These are phyloP conservation scores for Lampropteryx suffumata DNA, from an alignment of 2,888 invertebrate genomes.

Conservation along the genomic window DNA sequence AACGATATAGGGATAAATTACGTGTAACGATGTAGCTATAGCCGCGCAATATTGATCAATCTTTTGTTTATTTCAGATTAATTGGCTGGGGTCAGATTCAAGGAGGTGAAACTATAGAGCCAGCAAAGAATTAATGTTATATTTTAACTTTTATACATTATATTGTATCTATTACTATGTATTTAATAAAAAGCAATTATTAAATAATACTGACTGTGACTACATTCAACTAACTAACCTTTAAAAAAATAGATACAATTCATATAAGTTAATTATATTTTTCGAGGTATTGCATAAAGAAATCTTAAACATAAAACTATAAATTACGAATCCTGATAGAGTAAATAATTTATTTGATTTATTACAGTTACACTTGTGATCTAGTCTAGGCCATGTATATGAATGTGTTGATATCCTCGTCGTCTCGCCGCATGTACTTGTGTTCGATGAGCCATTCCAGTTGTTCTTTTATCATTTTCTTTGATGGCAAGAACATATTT, in stretches of 20 bases:
- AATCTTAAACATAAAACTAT: conserved; percentile 25
- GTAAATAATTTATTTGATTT: conserved; percentile 72
- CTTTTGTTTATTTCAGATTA: conserved; percentile 84
- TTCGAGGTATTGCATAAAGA: conserved; percentile 31
- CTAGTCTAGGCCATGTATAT: conserved; percentile 97
- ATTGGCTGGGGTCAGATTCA: conserved; percentile 99
- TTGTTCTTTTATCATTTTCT: conserved; percentile 99
- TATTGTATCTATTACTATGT: conserved; percentile 41
- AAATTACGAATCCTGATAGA: conserved; percentile 36
- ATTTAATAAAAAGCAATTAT: conserved; percentile 40
- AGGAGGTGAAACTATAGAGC: conserved; percentile 97
- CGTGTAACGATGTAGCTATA: too few relatives aligned
- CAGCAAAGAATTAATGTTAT: conserved; percentile 81
- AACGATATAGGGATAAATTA: too few relatives aligned
- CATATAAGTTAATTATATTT: conserved; percentile 23
- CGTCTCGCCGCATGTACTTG: conserved; percentile 98
- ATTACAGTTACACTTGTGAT: conserved; percentile 50
- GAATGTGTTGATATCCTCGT: conserved; percentile 98
- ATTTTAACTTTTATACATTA: conserved; percentile 67
- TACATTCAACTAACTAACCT: conserved; percentile 17
- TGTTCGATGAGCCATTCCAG: conserved; percentile 99
- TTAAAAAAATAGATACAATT: conserved; percentile 24
- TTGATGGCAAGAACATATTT: conserved; percentile 99
- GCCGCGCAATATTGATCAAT: not conserved
- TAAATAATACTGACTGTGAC: conserved; percentile 29